Percentiles rank a stretch among this genome's conserved stretches.
phyloP scores from a whole-genome alignment of 2,113 vertebrate genomes.

The Steatornis caripensis region DNA sequence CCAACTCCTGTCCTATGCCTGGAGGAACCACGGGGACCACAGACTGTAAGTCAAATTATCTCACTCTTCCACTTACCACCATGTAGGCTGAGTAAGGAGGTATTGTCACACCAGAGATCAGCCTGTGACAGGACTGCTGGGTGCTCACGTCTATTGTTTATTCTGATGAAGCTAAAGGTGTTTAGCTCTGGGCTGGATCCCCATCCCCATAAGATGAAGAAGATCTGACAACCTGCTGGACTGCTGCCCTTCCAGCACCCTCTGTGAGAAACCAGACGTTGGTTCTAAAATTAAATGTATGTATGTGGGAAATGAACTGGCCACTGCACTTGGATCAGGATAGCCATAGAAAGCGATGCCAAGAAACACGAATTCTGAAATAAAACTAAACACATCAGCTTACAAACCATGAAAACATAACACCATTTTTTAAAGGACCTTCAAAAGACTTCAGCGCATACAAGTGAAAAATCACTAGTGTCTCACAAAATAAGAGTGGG shows the following conservation, averaged over 20 bases:
- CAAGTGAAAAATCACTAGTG: neutral
- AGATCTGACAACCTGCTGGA: neutral
- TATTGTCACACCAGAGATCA: neutral
- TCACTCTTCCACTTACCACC: neutral
- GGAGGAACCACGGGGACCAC: neutral
- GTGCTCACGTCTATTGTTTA: neutral
- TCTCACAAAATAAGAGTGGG: neutral
- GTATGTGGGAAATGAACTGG: neutral
- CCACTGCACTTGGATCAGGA: neutral
- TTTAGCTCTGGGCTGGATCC: neutral
- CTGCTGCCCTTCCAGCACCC: neutral
- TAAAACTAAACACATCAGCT: neutral
- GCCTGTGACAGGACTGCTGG: neutral
- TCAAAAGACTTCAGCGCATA: neutral
- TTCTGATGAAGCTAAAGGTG: neutral
- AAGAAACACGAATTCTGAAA: neutral
- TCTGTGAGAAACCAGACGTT: rapidly evolving
- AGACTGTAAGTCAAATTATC: neutral
- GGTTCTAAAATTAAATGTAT: neutral
- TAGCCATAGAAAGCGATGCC: neutral
- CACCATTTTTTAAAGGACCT: neutral
- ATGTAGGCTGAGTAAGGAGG: neutral
- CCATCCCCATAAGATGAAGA: neutral
- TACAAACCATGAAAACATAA: neutral
- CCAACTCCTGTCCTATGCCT: neutral